Evolutionary conservation across 2,113 vertebrate genomes (phyloP), one percentile per base, ranked within the genome.

Genomic region (Eurypyga helias): DNA sequence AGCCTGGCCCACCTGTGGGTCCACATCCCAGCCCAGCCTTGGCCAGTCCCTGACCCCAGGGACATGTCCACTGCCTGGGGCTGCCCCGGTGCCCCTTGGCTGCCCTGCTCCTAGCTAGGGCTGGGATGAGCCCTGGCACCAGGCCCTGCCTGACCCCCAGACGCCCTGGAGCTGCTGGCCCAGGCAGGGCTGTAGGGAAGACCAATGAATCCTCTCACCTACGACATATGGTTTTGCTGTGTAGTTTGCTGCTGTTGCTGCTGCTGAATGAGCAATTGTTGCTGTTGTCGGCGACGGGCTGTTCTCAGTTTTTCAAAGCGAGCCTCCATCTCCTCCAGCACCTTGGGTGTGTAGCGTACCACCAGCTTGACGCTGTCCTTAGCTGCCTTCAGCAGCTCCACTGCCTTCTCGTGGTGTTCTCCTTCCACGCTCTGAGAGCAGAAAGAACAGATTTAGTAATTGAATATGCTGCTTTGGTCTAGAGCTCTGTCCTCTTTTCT

Each of bases 251-350:
- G 99, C 95, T 98, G 98, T 19, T 98, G 98, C 79, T 99, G 99
- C 95, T 99, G 99, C 93, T 99, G 99, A 96, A 99, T 99, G 84
- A 99, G 98, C 96, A 99, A 52, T 62, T 99, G 99, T 96, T 99
- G 99, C 97, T 99, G 99, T 81, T 99, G 99, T 78, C 99, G 98
- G 87, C 99, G 99, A 52, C 99, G 98, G 65, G 99, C 99, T 17
- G 99, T 99, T 82, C 99, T 98, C 20, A 99, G 98, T 94, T 99
- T 99, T 94, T 99, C 99, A 4, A 99, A 99, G 78, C 99, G 99
- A 26, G 99, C 99, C 95, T 99, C 99, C 99, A 99, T 99, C 97
- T 99, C 99, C 96, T 99, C 99, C 97, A 99, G 97, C 80, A 99
- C 99, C 93, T 99, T 99, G 34, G 99, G 99, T 28, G 99, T 99